phyloP scores from a whole-genome alignment of 1,140 invertebrate species.

The Sminthurides bifidus region DNA sequence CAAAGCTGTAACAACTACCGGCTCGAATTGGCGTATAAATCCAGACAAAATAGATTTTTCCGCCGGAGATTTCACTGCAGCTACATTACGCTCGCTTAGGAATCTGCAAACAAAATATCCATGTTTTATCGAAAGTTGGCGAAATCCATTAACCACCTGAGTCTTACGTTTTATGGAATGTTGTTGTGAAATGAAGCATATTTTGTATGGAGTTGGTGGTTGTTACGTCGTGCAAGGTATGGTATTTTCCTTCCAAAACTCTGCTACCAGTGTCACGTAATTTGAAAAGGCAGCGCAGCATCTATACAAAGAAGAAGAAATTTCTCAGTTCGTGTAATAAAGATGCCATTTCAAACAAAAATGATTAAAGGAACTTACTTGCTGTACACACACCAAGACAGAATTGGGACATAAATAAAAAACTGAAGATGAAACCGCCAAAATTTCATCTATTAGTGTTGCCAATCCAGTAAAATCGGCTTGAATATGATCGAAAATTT shows the following conservation, averaged over 20 bases:
- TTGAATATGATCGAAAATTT: conserved; percentile 56
- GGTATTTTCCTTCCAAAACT: background rate
- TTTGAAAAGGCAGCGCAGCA: conserved; percentile 39
- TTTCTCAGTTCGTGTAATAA: conserved; percentile 10
- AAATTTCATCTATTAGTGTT: conserved; percentile 63
- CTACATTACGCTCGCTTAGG: conserved; percentile 1
- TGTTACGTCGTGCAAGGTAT: background rate
- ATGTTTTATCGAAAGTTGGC: too few species aligned
- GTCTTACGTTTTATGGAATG: too few species aligned
- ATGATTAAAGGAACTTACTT: conserved; percentile 38
- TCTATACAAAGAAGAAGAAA: conserved; percentile 38
- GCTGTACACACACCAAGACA: conserved; percentile 65
- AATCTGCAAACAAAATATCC: background rate
- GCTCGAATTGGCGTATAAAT: conserved; percentile 77
- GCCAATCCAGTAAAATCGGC: conserved; percentile 57
- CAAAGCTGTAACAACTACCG: conserved; percentile 72
- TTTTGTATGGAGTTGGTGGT: too few species aligned
- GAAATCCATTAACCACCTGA: too few species aligned
- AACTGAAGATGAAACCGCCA: conserved; percentile 59
- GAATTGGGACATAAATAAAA: conserved; percentile 55
- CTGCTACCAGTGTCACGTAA: background rate
- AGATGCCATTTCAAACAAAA: conserved; percentile 1
- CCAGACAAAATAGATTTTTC: conserved; percentile 51
- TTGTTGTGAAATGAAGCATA: too few species aligned
- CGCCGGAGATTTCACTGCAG: conserved; percentile 37